phyloP scores from a whole-genome alignment of 2,113 vertebrate genomes.

The Mixornis gularis region DNA sequence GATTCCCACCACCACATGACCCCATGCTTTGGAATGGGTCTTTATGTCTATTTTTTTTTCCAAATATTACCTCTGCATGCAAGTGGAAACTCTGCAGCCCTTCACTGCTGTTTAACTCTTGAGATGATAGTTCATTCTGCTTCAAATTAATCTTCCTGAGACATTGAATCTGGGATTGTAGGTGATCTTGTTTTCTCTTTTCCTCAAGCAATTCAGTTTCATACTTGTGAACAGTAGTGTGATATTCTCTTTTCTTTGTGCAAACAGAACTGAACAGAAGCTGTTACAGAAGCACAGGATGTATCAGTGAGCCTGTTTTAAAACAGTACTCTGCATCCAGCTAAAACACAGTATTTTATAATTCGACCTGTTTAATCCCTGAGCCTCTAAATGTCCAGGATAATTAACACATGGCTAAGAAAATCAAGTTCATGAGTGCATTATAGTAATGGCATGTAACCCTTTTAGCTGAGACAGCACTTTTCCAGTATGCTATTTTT shows the following conservation, averaged over 20 bases:
- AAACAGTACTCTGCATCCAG: neutral
- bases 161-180: conserved; percentile 33
- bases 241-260: conserved; percentile 48
- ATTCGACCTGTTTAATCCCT: neutral
- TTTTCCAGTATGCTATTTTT: neutral
- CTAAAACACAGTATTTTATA: neutral
- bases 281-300: conserved; percentile 42
- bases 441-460: neutral
- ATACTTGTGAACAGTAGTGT: conserved; percentile 40
- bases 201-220: conserved; percentile 56
- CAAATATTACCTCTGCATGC: conserved; percentile 22
- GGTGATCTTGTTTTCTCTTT: conserved; percentile 59
- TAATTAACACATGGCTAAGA: neutral
- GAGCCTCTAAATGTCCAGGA: neutral
- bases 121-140: neutral
- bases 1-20: neutral
- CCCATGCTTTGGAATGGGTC: neutral
- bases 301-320: neutral
- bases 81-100: neutral
- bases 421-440: neutral
- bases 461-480: neutral
- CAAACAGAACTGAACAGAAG: conserved; percentile 48
- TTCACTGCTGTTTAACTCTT: conserved; percentile 3
- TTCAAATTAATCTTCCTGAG: conserved; percentile 13
- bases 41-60: neutral